phyloP scores from a whole-genome alignment of 2,113 vertebrate species.

The Pangasianodon gigas region DNA sequence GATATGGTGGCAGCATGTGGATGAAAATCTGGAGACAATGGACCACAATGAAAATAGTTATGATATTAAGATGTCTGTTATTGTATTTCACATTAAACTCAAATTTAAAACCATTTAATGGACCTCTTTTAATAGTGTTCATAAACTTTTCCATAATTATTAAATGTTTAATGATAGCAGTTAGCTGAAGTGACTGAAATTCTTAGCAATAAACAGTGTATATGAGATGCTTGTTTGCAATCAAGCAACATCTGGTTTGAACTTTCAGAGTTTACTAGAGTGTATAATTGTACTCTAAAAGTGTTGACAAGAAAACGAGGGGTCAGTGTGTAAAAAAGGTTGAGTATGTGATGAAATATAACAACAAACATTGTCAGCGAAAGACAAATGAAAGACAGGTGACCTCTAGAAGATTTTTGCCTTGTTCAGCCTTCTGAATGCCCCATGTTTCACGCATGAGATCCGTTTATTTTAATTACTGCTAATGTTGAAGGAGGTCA shows the following conservation, averaged over 20 bases:
- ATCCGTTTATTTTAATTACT: background rate
- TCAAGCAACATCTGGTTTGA: constrained; percentile 33
- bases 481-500: background rate
- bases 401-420: background rate
- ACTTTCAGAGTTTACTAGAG: constrained; percentile 20
- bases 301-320: constrained; percentile 10
- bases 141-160: background rate
- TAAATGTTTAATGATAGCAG: constrained; percentile 26
- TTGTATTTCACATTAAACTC: background rate
- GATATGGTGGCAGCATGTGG: constrained; percentile 80
- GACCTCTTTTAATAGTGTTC: background rate
- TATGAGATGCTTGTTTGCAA: background rate
- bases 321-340: background rate
- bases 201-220: background rate
- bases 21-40: constrained; percentile 80
- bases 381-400: background rate
- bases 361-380: background rate
- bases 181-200: constrained; percentile 12
- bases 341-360: background rate
- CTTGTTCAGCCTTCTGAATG: background rate
- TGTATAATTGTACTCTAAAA: constrained; percentile 11
- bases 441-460: background rate
- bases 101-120: background rate
- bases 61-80: background rate
- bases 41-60: background rate